Percentiles rank a stretch among this genome's conserved stretches.
Evolutionary conservation across 2,888 invertebrate species (phyloP).

Genomic region (Stramonita haemastoma): DNA sequence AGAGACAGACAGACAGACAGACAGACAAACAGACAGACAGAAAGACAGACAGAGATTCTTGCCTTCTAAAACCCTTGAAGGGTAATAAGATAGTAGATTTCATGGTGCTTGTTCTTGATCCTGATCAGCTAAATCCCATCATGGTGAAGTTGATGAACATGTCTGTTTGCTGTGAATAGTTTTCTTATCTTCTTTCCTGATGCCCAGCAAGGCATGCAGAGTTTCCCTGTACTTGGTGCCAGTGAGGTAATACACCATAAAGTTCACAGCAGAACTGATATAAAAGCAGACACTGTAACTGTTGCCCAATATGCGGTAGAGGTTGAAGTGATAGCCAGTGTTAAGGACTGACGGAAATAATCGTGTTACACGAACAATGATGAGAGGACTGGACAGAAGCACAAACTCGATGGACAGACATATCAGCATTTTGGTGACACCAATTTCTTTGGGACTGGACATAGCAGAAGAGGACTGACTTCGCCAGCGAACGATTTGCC

Average conservation of each 20-base stretch:
- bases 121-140: no score
- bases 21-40: no score
- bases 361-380: background rate
- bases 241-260: slow-evolving; percentile 28
- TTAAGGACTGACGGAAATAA: background rate
- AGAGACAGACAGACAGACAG: no score
- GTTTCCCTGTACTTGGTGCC: slow-evolving; percentile 28
- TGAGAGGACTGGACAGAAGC: background rate
- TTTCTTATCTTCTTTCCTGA: background rate
- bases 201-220: slow-evolving; percentile 3
- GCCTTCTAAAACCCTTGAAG: no score
- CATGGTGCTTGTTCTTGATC: no score
- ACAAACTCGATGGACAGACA: slow-evolving; percentile 26
- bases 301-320: background rate
- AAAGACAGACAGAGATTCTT: no score
- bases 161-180: background rate
- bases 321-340: background rate
- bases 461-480: background rate
- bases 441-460: slow-evolving; percentile 1
- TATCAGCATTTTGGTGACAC: slow-evolving; percentile 29
- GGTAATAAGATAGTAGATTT: no score
- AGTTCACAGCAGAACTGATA: slow-evolving; percentile 26
- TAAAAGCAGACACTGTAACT: background rate
- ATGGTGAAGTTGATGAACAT: no score
- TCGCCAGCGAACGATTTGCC: background rate